Percentiles rank a stretch among this genome's conserved stretches.
These are phyloP conservation scores for Cryptoblepharus egeriae DNA, from an alignment of 2,797 vertebrate species.

Conservation along the genomic window DNA sequence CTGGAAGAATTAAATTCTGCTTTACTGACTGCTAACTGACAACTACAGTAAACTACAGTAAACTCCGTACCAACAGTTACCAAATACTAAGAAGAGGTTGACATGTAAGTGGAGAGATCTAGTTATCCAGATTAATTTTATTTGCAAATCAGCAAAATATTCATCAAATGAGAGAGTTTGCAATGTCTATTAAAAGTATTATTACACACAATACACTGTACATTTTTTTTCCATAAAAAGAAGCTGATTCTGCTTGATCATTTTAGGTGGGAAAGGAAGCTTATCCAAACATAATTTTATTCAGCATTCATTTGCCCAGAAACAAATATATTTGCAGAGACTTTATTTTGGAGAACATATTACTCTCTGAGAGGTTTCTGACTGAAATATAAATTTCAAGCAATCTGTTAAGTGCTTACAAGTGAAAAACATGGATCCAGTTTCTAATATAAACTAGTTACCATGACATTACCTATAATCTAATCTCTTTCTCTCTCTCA, in stretches of 20 bases:
- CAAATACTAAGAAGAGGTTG: constrained; percentile 28
- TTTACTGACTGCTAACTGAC: not conserved
- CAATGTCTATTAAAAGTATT: constrained; percentile 26
- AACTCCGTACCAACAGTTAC: not conserved
- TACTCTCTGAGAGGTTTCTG: constrained; percentile 1
- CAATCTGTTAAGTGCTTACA: not conserved
- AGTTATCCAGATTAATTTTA: constrained; percentile 29
- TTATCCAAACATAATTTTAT: not conserved
- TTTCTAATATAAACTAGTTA: not conserved
- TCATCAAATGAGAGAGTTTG: constrained; percentile 15
- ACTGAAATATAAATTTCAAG: not conserved
- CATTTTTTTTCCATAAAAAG: not conserved
- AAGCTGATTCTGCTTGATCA: not conserved
- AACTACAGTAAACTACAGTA: not conserved
- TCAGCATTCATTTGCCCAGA: not conserved
- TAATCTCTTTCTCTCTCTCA: not conserved
- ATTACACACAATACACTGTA: not conserved
- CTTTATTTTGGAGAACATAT: constrained; percentile 8
- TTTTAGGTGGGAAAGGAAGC: not conserved
- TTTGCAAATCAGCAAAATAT: not conserved
- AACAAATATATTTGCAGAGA: not conserved
- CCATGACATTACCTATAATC: not conserved
- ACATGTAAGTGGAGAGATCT: not conserved
- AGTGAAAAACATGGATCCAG: not conserved
- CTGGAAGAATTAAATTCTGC: not conserved